Percentiles rank a stretch among this genome's conserved stretches.
Conservation (phyloP, 2,888 invertebrate species). For the Encarsia formosa region DNA sequence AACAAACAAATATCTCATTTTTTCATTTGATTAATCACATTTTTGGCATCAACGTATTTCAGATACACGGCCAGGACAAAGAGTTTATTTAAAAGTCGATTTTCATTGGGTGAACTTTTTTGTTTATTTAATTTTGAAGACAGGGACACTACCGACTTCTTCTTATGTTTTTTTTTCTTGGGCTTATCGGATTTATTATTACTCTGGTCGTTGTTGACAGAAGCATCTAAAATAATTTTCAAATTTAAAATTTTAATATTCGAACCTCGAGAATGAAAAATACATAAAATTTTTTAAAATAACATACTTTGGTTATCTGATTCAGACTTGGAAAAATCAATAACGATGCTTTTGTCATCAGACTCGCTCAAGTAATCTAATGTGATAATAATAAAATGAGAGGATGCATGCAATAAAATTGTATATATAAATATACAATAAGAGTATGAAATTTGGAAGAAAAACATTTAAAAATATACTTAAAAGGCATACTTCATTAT, state of each 20-base stretch:
- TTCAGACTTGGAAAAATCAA: constrained; percentile 17
- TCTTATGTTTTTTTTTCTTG: constrained; percentile 16
- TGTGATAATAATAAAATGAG: too few species aligned
- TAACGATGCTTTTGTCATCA: constrained; percentile 23
- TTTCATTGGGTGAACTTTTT: constrained; percentile 7
- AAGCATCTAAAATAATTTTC: constrained; percentile 1
- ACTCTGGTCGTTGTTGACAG: too few species aligned
- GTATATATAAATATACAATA: too few species aligned
- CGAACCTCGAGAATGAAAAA: neutral
- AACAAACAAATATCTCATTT: too few species aligned
- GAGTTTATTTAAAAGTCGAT: constrained; percentile 31
- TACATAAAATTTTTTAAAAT: constrained; percentile 2
- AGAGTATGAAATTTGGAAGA: too few species aligned
- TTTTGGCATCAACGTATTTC: constrained; percentile 36
- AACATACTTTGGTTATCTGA: constrained; percentile 20
- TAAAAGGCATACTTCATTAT: too few species aligned
- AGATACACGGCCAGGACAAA: constrained; percentile 40
- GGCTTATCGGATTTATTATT: constrained; percentile 10
- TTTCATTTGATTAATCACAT: constrained; percentile 27
- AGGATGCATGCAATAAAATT: too few species aligned
- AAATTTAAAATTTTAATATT: neutral
- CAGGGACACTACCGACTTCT: too few species aligned
- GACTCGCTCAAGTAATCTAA: constrained; percentile 25
- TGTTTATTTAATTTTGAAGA: too few species aligned
- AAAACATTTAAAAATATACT: too few species aligned